These are phyloP conservation scores for Myiotriccus ornatus DNA, from an alignment of 2,797 vertebrate genomes.

Conservation along the genomic window DNA sequence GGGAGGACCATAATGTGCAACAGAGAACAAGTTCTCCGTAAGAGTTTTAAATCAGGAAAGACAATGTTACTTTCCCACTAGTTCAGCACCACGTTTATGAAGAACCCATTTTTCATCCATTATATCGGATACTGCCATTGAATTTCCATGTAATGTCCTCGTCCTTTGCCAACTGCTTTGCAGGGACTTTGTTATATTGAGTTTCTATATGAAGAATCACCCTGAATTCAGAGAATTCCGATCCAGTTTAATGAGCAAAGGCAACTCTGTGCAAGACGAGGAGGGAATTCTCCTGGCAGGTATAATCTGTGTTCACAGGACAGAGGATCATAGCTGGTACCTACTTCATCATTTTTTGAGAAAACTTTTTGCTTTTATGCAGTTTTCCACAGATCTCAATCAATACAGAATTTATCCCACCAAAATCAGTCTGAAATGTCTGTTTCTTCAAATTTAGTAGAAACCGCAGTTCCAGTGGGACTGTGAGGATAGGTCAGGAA, in stretches of 20 bases:
- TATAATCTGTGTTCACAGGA: background rate
- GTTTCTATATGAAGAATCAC: background rate
- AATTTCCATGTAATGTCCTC: slow-evolving; percentile 9
- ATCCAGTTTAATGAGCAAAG: background rate
- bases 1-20: background rate
- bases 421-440: background rate
- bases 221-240: slow-evolving; percentile 15
- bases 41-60: background rate
- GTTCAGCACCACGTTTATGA: background rate
- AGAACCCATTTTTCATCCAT: slow-evolving; percentile 17
- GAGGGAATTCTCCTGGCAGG: background rate
- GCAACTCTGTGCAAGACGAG: background rate
- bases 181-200: background rate
- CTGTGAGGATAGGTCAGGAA: background rate
- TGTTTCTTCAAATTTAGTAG: slow-evolving; percentile 10
- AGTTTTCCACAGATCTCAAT: background rate
- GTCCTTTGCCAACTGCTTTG: background rate
- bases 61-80: background rate
- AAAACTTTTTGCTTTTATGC: background rate
- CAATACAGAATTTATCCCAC: background rate
- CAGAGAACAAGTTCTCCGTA: background rate
- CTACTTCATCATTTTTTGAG: background rate
- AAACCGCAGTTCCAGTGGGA: background rate
- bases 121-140: background rate
- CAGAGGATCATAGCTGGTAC: background rate